A percentile compares a stretch with the other conserved stretches of the same genome.
These are phyloP conservation scores for Pseudorhombus dupliciocellatus DNA, from an alignment of 2,113 vertebrate genomes.

Conservation along the genomic window DNA sequence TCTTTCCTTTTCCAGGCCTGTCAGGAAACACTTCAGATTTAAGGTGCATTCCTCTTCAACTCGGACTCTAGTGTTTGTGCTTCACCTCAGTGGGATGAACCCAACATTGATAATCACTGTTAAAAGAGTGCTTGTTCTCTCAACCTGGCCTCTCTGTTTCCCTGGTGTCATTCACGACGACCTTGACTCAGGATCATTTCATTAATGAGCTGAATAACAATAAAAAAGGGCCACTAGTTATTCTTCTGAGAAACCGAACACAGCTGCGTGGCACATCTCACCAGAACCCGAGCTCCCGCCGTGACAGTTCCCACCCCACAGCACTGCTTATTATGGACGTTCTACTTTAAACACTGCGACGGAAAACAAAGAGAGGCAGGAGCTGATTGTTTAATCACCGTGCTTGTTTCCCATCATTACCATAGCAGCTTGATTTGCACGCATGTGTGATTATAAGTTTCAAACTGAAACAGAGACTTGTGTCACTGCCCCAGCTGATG, in stretches of 20 bases:
- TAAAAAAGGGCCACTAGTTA: constrained; percentile 62
- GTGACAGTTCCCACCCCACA: constrained; percentile 76
- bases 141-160: constrained; percentile 35
- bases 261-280: constrained; percentile 66
- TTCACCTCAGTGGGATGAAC: not conserved
- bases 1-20: not conserved
- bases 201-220: constrained; percentile 55
- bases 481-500: constrained; percentile 6
- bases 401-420: constrained; percentile 77
- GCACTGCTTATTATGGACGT: constrained; percentile 84
- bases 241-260: constrained; percentile 52
- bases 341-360: constrained; percentile 77
- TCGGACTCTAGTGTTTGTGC: not conserved
- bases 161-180: constrained; percentile 51
- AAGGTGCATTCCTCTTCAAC: not conserved
- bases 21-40: too few species aligned
- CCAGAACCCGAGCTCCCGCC: constrained; percentile 53
- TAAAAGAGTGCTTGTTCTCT: too few species aligned
- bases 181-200: constrained; percentile 36
- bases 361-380: constrained; percentile 78
- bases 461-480: constrained; percentile 20
- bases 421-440: constrained; percentile 81
- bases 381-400: constrained; percentile 89
- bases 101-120: not conserved
- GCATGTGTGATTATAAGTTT: constrained; percentile 75